Evolutionary conservation across 2,113 vertebrate species (phyloP), one percentile per base, ranked within the genome.

Genomic region (Trinectes maculatus): DNA sequence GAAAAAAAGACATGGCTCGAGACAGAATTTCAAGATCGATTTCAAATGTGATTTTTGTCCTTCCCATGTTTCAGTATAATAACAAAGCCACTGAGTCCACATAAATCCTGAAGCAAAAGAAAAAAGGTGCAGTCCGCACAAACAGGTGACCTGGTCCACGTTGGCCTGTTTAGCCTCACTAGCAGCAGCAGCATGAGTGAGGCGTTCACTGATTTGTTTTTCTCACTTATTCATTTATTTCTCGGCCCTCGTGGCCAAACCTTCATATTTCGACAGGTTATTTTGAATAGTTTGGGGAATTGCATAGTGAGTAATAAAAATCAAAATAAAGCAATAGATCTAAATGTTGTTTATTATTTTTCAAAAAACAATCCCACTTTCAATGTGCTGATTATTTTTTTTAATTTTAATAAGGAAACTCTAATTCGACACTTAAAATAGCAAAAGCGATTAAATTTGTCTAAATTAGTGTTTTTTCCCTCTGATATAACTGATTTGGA

Each of bases 1-100:
- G 28, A 36, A n/a, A 2, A 52, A 40, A 37, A 2, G 6, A 74
- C 53, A 74, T 65, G 58, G 28, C 18, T 49, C 19, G 13, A 18
- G 39, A 43, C n/a, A n/a, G n/a, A 28, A 12, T 11, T 22, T 6
- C 43, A 24, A 46, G 43, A 48, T 25, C 46, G 4, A 48, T 25
- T 39, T n/a, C 3, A 8, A 26, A 47, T 25, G 15, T 18, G n/a
- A n/a, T n/a, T n/a, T n/a, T n/a, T n/a, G n/a, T n/a, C n/a, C n/a
- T n/a, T n/a, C n/a, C n/a, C n/a, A n/a, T n/a, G n/a, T n/a, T n/a
- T n/a, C n/a, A n/a, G n/a, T n/a, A n/a, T n/a, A n/a, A n/a, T n/a
- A n/a, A n/a, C n/a, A 13, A 0, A 46, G 26, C 11, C 3, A 40
- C 16, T 40, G 39, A 18, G n/a, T n/a, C n/a, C n/a, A 40, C 39